phyloP scores from a whole-genome alignment of 2,113 vertebrate species.

The Solea senegalensis region DNA sequence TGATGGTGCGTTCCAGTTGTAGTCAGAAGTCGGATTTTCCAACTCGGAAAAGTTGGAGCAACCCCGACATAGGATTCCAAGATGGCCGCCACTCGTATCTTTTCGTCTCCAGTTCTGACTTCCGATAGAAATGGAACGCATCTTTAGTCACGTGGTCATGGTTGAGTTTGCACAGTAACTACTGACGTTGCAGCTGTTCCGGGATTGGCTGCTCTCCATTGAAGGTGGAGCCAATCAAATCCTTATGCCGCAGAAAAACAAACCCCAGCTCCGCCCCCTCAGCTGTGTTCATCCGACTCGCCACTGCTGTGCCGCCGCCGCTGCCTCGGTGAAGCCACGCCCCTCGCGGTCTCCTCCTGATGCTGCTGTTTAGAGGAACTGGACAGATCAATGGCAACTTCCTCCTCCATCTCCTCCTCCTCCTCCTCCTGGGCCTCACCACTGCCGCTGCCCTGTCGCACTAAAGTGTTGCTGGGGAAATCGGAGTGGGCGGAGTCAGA shows the following conservation, averaged over 20 bases:
- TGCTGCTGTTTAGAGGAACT: slow-evolving; percentile 88
- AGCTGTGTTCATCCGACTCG: slow-evolving; percentile 73
- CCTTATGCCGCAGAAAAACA: not conserved
- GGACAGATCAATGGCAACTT: slow-evolving; percentile 91
- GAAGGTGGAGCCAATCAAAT: slow-evolving; percentile 29
- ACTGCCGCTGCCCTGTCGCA: slow-evolving; percentile 4
- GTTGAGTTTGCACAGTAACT: slow-evolving; percentile 8
- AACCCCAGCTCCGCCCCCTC: slow-evolving; percentile 30
- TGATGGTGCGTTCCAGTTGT: no score
- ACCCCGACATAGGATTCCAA: no score
- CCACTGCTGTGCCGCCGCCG: slow-evolving; percentile 36
- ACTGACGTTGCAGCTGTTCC: not conserved
- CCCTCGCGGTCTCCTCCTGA: slow-evolving; percentile 47
- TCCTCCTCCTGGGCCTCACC: slow-evolving; percentile 37
- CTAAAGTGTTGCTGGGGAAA: slow-evolving; percentile 58
- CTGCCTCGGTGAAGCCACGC: slow-evolving; percentile 23
- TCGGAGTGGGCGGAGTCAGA: slow-evolving; percentile 75
- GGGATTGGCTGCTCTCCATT: slow-evolving; percentile 15
- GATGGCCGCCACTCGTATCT: no score
- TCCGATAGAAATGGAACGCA: no score
- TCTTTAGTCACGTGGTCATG: no score
- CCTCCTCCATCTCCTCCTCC: slow-evolving; percentile 69
- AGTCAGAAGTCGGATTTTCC: no score
- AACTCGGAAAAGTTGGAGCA: no score
- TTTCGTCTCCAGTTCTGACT: no score